Evolutionary conservation across 2,797 vertebrate genomes (phyloP), one percentile per base, ranked within the genome.

Genomic region (Falco columbarius): DNA sequence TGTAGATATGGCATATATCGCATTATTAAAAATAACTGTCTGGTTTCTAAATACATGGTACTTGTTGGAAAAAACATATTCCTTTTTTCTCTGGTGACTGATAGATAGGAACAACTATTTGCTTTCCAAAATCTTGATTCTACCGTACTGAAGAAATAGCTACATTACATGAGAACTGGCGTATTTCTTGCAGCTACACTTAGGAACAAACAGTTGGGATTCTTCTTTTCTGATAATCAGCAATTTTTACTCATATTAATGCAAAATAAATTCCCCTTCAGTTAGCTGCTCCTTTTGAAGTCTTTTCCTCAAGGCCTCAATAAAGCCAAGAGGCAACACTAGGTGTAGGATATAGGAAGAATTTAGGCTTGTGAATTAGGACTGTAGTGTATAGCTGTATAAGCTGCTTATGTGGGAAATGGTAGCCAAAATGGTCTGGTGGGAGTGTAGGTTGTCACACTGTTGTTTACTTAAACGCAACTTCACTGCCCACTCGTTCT

Each of bases 111-210:
- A 14, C 38, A 86, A 7, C 21, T 55, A 1, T 83, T 83, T 86
- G 10, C 34, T 62, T 72, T 93, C 27, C 52, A 1, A 84, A 96
- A 54, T 40, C 80, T 9, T 81, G 34, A 86, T 71, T 67, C 89
- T 97, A 72, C 88, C 22, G 51, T 94, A 68, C 85, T 96, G 72
- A 76, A 70, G 74, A 76, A 84, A 18, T 54, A 77, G 12, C 44
- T 89, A 1, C 1, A 3, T 82, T 89, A 1, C 1, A 3, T 82
- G 36, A 76, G 32, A 82, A 77, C 46, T 40, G 54, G 4, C 17
- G 6, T 59, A 9, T 81, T 90, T 85, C 16, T 66, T 92, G 56
- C n/a, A 81, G 38, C 63, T 46, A 36, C 5, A 3, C 22, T 72
- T 89, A 40, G 0, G 9, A 67, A 19, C n/a, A 68, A 71, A 62